phyloP scores from a whole-genome alignment of 2,888 invertebrate genomes.

The Thecophora atra region DNA sequence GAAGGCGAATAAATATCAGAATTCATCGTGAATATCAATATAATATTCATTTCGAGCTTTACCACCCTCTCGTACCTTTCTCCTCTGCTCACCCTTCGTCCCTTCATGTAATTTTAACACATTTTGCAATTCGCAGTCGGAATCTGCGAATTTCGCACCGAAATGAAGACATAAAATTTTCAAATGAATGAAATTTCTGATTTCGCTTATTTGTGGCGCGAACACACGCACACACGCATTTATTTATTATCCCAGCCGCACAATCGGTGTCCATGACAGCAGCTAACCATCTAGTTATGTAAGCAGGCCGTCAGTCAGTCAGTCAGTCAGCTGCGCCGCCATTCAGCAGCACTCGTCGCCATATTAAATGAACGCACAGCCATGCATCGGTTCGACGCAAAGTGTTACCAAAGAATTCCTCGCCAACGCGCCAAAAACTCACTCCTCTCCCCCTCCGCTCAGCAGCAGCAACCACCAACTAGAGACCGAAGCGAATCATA shows the following conservation, averaged over 20 bases:
- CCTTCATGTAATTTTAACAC: no score
- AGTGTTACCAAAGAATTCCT: slow-evolving; percentile 48
- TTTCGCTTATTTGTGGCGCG: slow-evolving; percentile 49
- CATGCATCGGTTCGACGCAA: slow-evolving; percentile 43
- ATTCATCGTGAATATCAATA: no score
- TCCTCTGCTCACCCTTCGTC: no score
- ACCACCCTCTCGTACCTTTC: no score
- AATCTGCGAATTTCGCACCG: slow-evolving; percentile 47
- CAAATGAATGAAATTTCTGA: slow-evolving; percentile 44
- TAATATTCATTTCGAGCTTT: slow-evolving; percentile 19
- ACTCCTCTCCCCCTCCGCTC: neutral
- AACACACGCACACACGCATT: slow-evolving; percentile 27
- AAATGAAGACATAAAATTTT: slow-evolving; percentile 50
- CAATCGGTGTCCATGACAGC: slow-evolving; percentile 32
- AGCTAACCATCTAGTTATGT: no score
- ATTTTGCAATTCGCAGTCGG: slow-evolving; percentile 24
- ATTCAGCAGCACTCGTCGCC: slow-evolving; percentile 11
- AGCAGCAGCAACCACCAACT: neutral
- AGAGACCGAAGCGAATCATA: no score
- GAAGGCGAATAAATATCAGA: no score
- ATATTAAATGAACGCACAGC: slow-evolving; percentile 11
- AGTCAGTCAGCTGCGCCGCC: neutral
- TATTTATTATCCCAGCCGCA: slow-evolving; percentile 29
- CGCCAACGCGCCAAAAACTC: slow-evolving; percentile 32
- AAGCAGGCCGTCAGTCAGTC: neutral